Base-by-base conservation (phyloP, 1,140 invertebrate genomes). In the Planococcus citri region DNA sequence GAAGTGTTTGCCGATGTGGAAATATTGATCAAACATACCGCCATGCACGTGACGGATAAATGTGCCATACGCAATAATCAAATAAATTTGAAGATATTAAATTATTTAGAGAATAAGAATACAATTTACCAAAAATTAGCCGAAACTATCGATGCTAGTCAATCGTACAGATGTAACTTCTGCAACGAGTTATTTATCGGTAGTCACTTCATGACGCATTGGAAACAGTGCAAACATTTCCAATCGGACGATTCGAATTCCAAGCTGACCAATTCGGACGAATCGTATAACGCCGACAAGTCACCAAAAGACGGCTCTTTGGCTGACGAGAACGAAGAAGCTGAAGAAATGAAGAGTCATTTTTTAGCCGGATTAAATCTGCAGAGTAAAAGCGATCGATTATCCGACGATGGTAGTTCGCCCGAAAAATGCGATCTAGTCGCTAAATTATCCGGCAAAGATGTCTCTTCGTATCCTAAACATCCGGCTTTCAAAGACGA, bases 211-310 rank as follows among this genome's bases (percentile, higher is more conserved):
- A 17, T 64, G 60, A 64, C 9, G 22, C 60, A 64, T 27, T 64
- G 60, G 60, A 64, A 64, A 17, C 60, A 64, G 17, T 64, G 60
- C 22, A 64, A 64, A 25, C 60, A 64, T 27, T 64, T 64, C 60
- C 60, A 64, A 14, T 64, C 60, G 60, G 25, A 64, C 9, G 41
- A 51, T 20, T 51, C 41, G 12, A 51, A 51, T 20, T 51, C 41
- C 6, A 51, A 51, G 17, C 17, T 51, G n/a, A 51, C 41, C 6
- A 51, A 51, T 51, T 51, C 41, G 6, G 41, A 51, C 17, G 41
- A 51, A 20, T 51, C 41, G 2, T 51, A 9, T n/a, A 51, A 51
- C 41, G 41, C n/a, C 41, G 41, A 51, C 17, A 51, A 51, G 17
- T 51, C 41, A 17, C 41, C 41, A 9, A 51, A 51, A 51, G n/a